phyloP scores from a whole-genome alignment of 2,888 invertebrate genomes.

The Dryobotodes eremita region DNA sequence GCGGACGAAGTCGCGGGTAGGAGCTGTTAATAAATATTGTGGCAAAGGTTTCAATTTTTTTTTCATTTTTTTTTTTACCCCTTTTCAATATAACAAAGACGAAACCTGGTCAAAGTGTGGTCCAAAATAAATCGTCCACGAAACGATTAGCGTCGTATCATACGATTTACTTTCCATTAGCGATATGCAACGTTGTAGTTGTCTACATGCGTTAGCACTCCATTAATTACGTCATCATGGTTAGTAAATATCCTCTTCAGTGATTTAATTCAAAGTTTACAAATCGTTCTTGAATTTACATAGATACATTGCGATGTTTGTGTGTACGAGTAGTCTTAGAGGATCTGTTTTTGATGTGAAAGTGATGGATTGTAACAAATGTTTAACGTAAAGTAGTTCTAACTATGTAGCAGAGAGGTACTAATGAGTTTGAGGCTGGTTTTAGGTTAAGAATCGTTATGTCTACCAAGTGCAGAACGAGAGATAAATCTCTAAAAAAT shows the following conservation, averaged over 20 bases:
- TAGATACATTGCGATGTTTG: background rate
- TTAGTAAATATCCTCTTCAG: background rate
- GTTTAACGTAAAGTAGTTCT: background rate
- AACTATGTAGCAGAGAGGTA: background rate
- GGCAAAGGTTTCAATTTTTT: too few species aligned
- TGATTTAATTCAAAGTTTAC: conserved; percentile 36
- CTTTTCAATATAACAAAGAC: background rate
- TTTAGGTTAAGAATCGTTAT: background rate
- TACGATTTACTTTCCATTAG: background rate
- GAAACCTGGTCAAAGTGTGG: background rate
- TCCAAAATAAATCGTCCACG: background rate
- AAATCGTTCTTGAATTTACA: conserved; percentile 9
- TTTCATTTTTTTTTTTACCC: too few species aligned
- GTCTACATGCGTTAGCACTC: background rate
- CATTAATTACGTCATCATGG: conserved; percentile 19
- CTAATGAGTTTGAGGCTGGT: background rate
- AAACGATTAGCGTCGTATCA: background rate
- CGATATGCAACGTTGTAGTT: background rate
- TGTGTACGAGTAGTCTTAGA: background rate
- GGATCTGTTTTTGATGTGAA: conserved; percentile 17
- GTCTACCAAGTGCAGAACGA: background rate
- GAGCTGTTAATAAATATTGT: background rate
- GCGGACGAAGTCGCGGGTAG: too few species aligned
- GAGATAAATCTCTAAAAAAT: background rate
- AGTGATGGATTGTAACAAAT: background rate